Evolutionary conservation across 2,888 invertebrate species (phyloP), one percentile per base, ranked within the genome.

Genomic region (Phorcus lineatus): DNA sequence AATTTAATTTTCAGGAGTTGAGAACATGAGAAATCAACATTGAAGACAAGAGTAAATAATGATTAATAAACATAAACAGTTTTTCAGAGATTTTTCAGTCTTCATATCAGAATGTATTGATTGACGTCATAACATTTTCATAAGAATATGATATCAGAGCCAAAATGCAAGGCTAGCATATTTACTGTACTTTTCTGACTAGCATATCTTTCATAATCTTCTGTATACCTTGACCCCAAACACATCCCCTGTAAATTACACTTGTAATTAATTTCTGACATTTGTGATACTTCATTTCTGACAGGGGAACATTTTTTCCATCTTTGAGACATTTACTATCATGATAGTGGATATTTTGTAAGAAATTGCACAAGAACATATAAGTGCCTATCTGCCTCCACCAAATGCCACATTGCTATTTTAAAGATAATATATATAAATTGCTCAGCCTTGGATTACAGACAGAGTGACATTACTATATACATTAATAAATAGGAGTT

Each of bases 401-500:
- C 28, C 17, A 16, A 62, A 24, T 62, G 62, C 36, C 70, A 70
- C 36, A 70, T 70, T 36, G 40, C 70, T 11, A 28, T 70, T 36
- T 70, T 22, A 40, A 70, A 70, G 70, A 70, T 70, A 70, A 70
- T 70, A 70, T 36, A 19, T 70, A 70, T 70, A 70, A 70, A 70
- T 70, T 70, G 70, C 70, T 70, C 40, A 70, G 36, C 36, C 36
- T 19, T 19, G 19, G 28, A 19, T 36, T 70, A 17, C 36, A 28
- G 70, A 70, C 70, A 70, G 70, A 70, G 70, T 70, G 70, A 70
- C 70, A 70, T 70, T 40, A n/a, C 70, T 70, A 70, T 70, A 70
- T 70, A 70, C 70, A 70, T 70, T 70, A 13, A 70, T 70, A 70
- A 70, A 70, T 70, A 70, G 70, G 70, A 28, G 57, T 19, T 40